Evolutionary conservation across 1,140 invertebrate species (phyloP), one percentile per base, ranked within the genome.

Genomic region (Phortica variegata): DNA sequence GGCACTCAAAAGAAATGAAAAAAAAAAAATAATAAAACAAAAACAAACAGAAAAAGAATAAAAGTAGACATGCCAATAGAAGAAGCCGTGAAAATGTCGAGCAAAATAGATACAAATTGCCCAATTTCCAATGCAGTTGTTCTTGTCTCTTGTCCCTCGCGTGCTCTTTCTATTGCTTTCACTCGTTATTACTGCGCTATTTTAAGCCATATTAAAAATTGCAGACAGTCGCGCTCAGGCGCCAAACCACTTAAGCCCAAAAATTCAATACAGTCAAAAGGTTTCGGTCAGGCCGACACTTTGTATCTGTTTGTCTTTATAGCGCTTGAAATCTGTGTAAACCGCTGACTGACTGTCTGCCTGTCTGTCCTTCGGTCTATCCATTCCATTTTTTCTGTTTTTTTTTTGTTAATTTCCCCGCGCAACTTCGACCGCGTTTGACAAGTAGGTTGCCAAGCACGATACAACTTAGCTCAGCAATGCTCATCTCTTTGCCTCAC

Each of bases 201-300:
- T n/a, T n/a, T n/a, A n/a, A n/a, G n/a, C 47, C 18, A 56, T 65
- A 60, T 58, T 60, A 62, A 68, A 60, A 60, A 53, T 54, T 54
- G 51, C 52, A 53, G 60, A 58, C 63, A 68, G 60, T 58, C 63
- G 49, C 56, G n/a, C n/a, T n/a, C n/a, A n/a, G 46, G 52, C 52
- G 57, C 65, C 60, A 59, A 54, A 61, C 56, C 63, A 63, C 63
- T 68, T 68, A 68, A 55, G 52, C 60, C 48, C 41, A 45, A 52
- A 62, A 62, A 68, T 45, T 52, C 65, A 43, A 69, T 68, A 63
- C 52, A 58, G 54, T 37, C 34, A 17, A 52, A 36, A 20, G 42
- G 33, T 42, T 26, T 48, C 45, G 33, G 33, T 31, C 23, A 44
- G 47, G 50, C 48, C 54, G n/a, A n/a, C n/a, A n/a, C n/a, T n/a